Evolutionary conservation across 2,888 invertebrate species (phyloP), one percentile per base, ranked within the genome.

Genomic region (Sminthurinus aureus): DNA sequence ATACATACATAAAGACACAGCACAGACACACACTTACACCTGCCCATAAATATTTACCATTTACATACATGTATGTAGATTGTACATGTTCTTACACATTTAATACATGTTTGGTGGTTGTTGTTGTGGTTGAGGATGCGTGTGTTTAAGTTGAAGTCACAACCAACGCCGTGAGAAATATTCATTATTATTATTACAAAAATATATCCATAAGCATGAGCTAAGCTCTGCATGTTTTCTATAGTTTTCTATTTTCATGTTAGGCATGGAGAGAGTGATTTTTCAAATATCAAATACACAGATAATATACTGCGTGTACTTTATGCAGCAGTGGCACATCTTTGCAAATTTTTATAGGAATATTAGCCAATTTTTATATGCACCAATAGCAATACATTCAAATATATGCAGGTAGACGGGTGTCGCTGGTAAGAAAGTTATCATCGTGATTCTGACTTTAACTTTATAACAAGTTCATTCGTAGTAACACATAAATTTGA

Each of bases 401-500:
- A 9, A 11, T 20, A 71, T 71, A 2, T 71, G 2, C 71, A 24
- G 11, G 22, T 24, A 71, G 13, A 20, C 13, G 4, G 0, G 71
- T 24, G 13, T 4, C 13, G 4, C 6, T 18, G 13, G 71, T 38
- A 74, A 50, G 74, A 74, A 74, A 38, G 74, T 74, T 22, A 74
- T 74, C 15, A 38, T 71, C 13, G 12, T 71, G 71, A 20, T 71
- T 24, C 24, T 71, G 71, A 20, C 22, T 24, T 20, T 24, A 71
- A 71, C 74, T 50, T 1, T 26, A 74, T 74, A 74, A 74, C 74
- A 74, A 74, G 74, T 74, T 74, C 74, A 74, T 74, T 15, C 51
- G n/a, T 75, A 18, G 71, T n/a, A 69, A 26, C 71, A 24, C 22
- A 71, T 71, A 71, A 71, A 71, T 12, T 71, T 71, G 24, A 71